Conservation (phyloP, 2,888 invertebrate genomes). For the Allolobophora icterica region DNA sequence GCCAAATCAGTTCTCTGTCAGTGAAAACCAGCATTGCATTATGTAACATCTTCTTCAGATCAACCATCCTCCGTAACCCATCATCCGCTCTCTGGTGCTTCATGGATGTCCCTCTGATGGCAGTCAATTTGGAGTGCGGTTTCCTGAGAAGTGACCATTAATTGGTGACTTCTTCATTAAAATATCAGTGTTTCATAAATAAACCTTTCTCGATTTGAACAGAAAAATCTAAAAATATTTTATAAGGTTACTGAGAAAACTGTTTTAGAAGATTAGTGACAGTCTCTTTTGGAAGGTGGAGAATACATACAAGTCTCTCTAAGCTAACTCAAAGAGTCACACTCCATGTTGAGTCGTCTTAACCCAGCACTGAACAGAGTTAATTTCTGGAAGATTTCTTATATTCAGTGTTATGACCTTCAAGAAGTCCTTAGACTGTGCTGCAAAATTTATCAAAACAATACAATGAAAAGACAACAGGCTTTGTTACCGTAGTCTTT, state of each 20-base stretch:
- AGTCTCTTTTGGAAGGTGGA: background rate
- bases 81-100: no score
- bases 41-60: background rate
- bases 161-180: no score
- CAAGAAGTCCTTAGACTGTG: background rate
- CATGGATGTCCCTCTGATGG: no score
- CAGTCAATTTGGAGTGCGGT: no score
- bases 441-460: background rate
- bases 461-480: background rate
- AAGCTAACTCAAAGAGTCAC: background rate
- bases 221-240: no score
- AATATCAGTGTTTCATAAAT: no score
- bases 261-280: no score
- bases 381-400: background rate
- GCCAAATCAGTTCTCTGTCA: constrained; percentile 41
- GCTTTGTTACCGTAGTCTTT: background rate
- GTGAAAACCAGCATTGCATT: background rate
- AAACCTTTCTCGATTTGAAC: no score
- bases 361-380: background rate
- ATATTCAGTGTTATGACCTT: background rate
- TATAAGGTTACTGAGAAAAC: no score
- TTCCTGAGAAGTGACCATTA: no score
- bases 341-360: background rate
- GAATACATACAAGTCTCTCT: background rate
- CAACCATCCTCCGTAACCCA: no score